Percentiles rank a stretch among this genome's conserved stretches.
phyloP scores from a whole-genome alignment of 1,140 invertebrate species.

The Calliopsis andreniformis region DNA sequence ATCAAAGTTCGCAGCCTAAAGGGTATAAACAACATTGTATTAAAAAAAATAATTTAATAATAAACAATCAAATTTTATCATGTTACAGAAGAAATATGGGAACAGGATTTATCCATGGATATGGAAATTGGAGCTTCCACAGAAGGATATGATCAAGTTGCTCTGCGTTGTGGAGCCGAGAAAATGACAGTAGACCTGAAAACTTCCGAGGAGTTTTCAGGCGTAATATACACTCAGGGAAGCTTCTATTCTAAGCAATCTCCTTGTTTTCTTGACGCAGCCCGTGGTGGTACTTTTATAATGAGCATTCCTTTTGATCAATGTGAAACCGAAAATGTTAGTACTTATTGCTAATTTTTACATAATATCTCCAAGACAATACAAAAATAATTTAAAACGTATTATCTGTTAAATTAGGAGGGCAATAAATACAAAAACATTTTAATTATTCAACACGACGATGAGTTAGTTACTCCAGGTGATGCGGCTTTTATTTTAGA shows the following conservation, averaged over 20 bases:
- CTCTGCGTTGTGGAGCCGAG: conserved; percentile 82
- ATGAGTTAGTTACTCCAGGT: conserved; percentile 84
- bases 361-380: neutral
- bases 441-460: conserved; percentile 84
- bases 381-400: neutral
- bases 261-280: conserved; percentile 83
- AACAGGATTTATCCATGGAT: conserved; percentile 81
- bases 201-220: conserved; percentile 83
- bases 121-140: conserved; percentile 83
- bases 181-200: conserved; percentile 82
- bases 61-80: neutral
- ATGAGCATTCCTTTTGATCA: conserved; percentile 83
- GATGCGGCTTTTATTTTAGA: conserved; percentile 84
- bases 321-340: conserved; percentile 82
- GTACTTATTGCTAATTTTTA: neutral
- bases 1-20: too few relatives aligned
- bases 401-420: conserved; percentile 68
- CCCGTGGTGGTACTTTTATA: conserved; percentile 78
- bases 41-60: neutral
- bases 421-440: conserved; percentile 82
- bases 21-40: too few relatives aligned
- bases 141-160: conserved; percentile 82
- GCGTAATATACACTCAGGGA: conserved; percentile 84
- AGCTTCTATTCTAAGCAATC: conserved; percentile 83
- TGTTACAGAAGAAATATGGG: conserved; percentile 79